Conservation (phyloP, 2,797 vertebrate species). For the Loriculus beryllinus region DNA sequence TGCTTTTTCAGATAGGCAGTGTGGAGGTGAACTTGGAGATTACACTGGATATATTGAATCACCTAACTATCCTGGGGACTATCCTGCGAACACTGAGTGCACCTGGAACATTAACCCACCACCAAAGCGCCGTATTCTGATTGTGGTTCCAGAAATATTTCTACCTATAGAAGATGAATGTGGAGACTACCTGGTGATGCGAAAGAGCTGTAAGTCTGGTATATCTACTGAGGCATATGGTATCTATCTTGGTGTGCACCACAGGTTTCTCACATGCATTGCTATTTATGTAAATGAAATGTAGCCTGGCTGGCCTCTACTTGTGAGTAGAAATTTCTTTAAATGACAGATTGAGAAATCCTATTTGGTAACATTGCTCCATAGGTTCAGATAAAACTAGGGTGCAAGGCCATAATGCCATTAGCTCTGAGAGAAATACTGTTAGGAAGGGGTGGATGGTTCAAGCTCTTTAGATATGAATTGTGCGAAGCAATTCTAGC, state of each 20-base stretch:
- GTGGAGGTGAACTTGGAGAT: slow-evolving; percentile 93
- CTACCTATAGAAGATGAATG: slow-evolving; percentile 97
- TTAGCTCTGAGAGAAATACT: neutral
- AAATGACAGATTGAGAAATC: neutral
- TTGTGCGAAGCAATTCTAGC: neutral
- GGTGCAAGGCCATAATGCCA: neutral
- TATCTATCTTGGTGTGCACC: neutral
- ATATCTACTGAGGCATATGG: neutral
- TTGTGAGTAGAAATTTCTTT: neutral
- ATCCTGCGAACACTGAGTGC: slow-evolving; percentile 93
- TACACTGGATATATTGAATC: slow-evolving; percentile 96
- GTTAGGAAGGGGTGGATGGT: neutral
- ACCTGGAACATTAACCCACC: slow-evolving; percentile 96
- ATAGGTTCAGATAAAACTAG: neutral
- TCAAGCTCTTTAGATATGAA: neutral
- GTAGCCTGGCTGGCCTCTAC: neutral
- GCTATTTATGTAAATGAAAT: neutral
- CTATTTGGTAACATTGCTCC: neutral
- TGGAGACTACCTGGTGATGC: slow-evolving; percentile 97
- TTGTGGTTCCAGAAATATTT: slow-evolving; percentile 97
- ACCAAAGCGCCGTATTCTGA: slow-evolving; percentile 93
- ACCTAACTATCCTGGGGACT: slow-evolving; percentile 97
- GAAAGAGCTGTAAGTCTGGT: slow-evolving; percentile 91
- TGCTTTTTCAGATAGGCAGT: slow-evolving; percentile 85
- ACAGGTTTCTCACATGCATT: neutral